Evolutionary conservation across 2,888 invertebrate genomes (phyloP).

Genomic region (Troglohyphantes excavatus): DNA sequence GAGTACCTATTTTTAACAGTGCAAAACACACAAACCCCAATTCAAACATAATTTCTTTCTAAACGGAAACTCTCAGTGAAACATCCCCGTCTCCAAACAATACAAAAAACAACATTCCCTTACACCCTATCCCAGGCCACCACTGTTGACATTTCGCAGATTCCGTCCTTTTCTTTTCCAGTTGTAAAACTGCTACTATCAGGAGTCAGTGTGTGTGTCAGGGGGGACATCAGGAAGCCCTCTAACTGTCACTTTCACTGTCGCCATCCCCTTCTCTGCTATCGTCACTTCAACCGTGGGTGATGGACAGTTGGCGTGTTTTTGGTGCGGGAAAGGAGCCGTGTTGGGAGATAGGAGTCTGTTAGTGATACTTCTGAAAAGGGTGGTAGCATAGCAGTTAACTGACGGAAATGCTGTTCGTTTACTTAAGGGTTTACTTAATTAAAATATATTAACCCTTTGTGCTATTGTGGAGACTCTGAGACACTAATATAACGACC

Average conservation of each 20-base stretch:
- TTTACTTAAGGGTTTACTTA: too few relatives aligned
- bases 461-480: too few relatives aligned
- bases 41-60: too few relatives aligned
- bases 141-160: background rate
- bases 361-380: too few relatives aligned
- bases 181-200: constrained; percentile 35
- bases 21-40: too few relatives aligned
- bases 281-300: constrained; percentile 40
- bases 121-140: background rate
- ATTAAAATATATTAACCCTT: too few relatives aligned
- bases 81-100: background rate
- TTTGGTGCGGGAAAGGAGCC: constrained; percentile 5
- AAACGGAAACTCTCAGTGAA: too few relatives aligned
- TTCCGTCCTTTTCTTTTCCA: background rate
- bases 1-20: too few relatives aligned
- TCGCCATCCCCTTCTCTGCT: constrained; percentile 38
- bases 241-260: constrained; percentile 64
- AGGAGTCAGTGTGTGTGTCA: constrained; percentile 42
- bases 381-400: too few relatives aligned
- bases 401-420: too few relatives aligned
- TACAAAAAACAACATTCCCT: background rate
- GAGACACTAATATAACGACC: too few relatives aligned
- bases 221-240: constrained; percentile 45
- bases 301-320: constrained; percentile 71
- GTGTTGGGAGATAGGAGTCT: background rate